A percentile compares a stretch with the other conserved stretches of the same genome.
phyloP scores from a whole-genome alignment of 23 tunicate species.

The Trididemnum clinides region DNA sequence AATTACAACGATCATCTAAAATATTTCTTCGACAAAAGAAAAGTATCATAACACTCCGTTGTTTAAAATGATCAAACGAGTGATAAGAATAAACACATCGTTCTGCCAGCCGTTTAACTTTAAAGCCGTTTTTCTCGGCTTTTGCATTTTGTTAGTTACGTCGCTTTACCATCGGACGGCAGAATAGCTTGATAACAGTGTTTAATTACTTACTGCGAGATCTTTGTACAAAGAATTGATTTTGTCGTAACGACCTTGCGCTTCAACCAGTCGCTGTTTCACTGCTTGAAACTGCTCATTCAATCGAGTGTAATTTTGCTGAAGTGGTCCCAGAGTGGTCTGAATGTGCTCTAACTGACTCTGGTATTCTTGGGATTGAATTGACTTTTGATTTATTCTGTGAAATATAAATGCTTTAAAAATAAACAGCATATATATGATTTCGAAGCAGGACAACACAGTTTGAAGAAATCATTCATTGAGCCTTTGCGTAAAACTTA shows the following conservation, averaged over 20 bases:
- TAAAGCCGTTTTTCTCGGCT: too few relatives aligned
- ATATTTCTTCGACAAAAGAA: too few relatives aligned
- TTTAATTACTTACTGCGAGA: constrained; percentile 29
- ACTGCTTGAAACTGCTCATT: constrained; percentile 25
- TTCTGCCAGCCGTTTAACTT: too few relatives aligned
- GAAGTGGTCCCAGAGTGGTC: constrained; percentile 27
- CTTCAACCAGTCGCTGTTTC: background rate
- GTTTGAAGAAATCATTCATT: background rate
- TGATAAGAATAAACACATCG: too few relatives aligned
- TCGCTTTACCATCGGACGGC: too few relatives aligned
- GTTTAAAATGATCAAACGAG: too few relatives aligned
- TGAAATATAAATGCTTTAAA: too few relatives aligned
- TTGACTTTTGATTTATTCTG: constrained; percentile 35
- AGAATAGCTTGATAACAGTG: background rate
- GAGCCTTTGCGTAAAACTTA: background rate
- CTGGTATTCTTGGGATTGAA: constrained; percentile 37
- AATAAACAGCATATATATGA: too few relatives aligned
- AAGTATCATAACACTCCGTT: too few relatives aligned
- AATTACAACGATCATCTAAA: too few relatives aligned
- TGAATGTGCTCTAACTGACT: constrained; percentile 49
- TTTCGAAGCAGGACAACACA: too few relatives aligned
- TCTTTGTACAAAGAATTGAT: constrained; percentile 37
- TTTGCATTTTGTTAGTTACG: too few relatives aligned
- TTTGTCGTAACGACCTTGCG: constrained; percentile 29
- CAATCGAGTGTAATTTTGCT: constrained; percentile 67